Evolutionary conservation across 2,113 vertebrate species (phyloP).

Genomic region (Apeltes quadracus): DNA sequence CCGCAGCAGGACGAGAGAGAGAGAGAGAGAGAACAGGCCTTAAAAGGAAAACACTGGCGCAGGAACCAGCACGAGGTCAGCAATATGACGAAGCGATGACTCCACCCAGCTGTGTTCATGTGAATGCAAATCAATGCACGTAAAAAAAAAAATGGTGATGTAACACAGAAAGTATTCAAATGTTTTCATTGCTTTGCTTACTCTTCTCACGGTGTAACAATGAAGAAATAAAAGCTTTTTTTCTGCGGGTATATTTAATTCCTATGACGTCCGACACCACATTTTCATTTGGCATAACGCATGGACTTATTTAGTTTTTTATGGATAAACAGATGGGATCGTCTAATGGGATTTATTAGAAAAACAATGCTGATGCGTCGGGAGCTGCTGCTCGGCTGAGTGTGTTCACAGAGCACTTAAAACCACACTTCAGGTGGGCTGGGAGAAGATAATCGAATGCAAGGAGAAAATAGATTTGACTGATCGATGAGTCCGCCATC

Average conservation of each 20-base stretch:
- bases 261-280: slow-evolving; percentile 3
- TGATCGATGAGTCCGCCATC: slow-evolving; percentile 49
- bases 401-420: background rate
- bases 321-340: background rate
- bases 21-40: slow-evolving; percentile 18
- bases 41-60: slow-evolving; percentile 39
- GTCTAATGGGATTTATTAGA: slow-evolving; percentile 32
- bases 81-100: too few relatives aligned
- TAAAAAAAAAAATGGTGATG: background rate
- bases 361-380: slow-evolving; percentile 13
- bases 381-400: background rate
- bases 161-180: slow-evolving; percentile 4
- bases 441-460: background rate
- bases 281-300: background rate
- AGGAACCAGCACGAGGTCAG: background rate
- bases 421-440: background rate
- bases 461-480: slow-evolving; percentile 7
- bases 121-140: slow-evolving; percentile 4
- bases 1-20: slow-evolving; percentile 4
- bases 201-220: background rate
- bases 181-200: background rate
- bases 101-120: background rate
- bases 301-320: background rate
- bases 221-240: background rate
- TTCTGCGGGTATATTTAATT: background rate